phyloP scores from a whole-genome alignment of 2,113 vertebrate genomes.

The Hippocampus barbouri region DNA sequence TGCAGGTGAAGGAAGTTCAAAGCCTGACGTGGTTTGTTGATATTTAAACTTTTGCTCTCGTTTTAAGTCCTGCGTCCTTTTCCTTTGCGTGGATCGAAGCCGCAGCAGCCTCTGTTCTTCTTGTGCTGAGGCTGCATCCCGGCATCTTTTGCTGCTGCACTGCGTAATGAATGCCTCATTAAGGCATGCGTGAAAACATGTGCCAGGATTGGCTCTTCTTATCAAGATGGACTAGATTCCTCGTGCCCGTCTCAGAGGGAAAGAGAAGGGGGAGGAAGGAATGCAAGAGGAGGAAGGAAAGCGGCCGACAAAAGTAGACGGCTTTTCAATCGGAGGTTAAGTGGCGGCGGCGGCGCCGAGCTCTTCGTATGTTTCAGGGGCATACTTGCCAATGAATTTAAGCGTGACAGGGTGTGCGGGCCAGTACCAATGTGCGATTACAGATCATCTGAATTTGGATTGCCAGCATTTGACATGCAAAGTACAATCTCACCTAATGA shows the following conservation, averaged over 20 bases:
- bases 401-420: background rate
- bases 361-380: slow-evolving; percentile 20
- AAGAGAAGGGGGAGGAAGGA: slow-evolving; percentile 15
- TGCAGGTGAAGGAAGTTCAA: slow-evolving; percentile 46
- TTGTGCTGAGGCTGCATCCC: slow-evolving; percentile 57
- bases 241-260: slow-evolving; percentile 46
- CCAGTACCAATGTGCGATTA: background rate
- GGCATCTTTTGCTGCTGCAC: slow-evolving; percentile 34
- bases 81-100: slow-evolving; percentile 18
- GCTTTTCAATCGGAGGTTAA: slow-evolving; percentile 5
- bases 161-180: slow-evolving; percentile 74
- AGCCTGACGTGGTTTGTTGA: slow-evolving; percentile 41
- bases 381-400: slow-evolving; percentile 35
- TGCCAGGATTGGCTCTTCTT: slow-evolving; percentile 47
- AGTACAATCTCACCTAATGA: slow-evolving; percentile 80
- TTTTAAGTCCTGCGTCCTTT: slow-evolving; percentile 6
- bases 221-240: slow-evolving; percentile 60
- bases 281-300: slow-evolving; percentile 15
- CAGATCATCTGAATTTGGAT: background rate
- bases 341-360: slow-evolving; percentile 15
- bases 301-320: slow-evolving; percentile 6
- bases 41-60: slow-evolving; percentile 19
- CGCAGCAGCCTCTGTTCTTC: slow-evolving; percentile 43
- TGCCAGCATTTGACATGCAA: background rate
- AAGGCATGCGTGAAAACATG: slow-evolving; percentile 59